Evolutionary conservation across 2,888 invertebrate species (phyloP).

Genomic region (Listrodromus nycthemerus): DNA sequence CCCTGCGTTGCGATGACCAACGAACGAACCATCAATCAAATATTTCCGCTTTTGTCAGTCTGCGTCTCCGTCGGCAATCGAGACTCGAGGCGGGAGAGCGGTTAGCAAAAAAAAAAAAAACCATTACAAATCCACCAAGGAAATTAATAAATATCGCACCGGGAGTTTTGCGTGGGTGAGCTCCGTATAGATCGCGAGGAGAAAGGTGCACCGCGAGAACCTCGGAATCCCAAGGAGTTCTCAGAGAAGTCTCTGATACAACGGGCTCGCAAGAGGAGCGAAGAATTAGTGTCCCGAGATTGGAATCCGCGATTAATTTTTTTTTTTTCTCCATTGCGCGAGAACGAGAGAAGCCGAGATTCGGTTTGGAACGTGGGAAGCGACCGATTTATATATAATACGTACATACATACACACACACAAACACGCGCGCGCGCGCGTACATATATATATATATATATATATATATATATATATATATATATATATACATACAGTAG

Average conservation of each 20-base stretch:
- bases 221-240: conserved; percentile 40
- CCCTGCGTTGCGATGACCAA: neutral
- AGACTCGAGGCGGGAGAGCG: neutral
- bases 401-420: conserved; percentile 1
- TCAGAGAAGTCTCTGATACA: conserved; percentile 18
- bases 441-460: neutral
- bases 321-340: neutral
- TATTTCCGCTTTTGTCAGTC: conserved; percentile 50
- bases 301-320: conserved; percentile 30
- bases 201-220: conserved; percentile 22
- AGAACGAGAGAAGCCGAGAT: conserved; percentile 23
- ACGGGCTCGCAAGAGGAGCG: conserved; percentile 31
- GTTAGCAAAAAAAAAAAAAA: neutral
- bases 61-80: neutral
- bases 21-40: conserved; percentile 42
- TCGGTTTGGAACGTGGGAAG: conserved; percentile 46
- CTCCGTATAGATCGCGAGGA: conserved; percentile 4
- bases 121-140: no score
- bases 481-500: no score
- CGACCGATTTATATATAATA: conserved; percentile 29
- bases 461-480: no score
- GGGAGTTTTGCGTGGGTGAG: conserved; percentile 34
- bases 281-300: conserved; percentile 49
- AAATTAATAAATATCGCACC: no score
- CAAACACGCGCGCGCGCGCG: no score